Conservation (phyloP, 2,797 vertebrate genomes). For the Malacoraja senta region DNA sequence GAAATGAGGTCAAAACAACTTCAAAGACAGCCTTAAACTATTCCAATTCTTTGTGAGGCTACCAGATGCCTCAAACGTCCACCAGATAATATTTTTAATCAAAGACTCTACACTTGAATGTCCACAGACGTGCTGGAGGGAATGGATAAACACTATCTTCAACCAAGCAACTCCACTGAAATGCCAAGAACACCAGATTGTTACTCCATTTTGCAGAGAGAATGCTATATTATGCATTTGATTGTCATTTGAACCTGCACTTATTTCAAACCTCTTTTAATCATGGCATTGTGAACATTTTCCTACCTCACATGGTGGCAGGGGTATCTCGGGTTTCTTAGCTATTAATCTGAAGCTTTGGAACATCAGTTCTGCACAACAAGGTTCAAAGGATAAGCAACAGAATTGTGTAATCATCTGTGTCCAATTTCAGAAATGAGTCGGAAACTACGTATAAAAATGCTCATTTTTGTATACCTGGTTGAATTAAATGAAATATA, state of each 20-base stretch:
- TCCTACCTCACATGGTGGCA: neutral
- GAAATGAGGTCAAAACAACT: too few species aligned
- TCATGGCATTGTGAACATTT: neutral
- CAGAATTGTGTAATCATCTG: neutral
- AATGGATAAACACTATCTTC: neutral
- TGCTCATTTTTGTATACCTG: neutral
- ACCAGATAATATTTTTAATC: neutral
- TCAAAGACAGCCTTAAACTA: neutral
- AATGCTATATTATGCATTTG: neutral
- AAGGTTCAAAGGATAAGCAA: neutral
- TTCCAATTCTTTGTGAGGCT: neutral
- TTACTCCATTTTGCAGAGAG: neutral
- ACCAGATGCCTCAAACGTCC: neutral
- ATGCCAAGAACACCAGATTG: neutral
- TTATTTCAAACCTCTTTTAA: neutral
- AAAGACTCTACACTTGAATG: neutral
- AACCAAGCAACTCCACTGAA: neutral
- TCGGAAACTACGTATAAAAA: neutral
- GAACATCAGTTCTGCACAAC: neutral
- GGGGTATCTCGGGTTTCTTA: neutral
- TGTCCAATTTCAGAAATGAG: neutral
- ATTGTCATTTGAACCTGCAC: neutral
- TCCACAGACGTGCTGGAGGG: neutral
- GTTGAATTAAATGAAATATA: neutral
- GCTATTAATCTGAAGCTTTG: neutral